Evolutionary conservation across 1,140 invertebrate species (phyloP).

Genomic region (Saccostrea glomerata): DNA sequence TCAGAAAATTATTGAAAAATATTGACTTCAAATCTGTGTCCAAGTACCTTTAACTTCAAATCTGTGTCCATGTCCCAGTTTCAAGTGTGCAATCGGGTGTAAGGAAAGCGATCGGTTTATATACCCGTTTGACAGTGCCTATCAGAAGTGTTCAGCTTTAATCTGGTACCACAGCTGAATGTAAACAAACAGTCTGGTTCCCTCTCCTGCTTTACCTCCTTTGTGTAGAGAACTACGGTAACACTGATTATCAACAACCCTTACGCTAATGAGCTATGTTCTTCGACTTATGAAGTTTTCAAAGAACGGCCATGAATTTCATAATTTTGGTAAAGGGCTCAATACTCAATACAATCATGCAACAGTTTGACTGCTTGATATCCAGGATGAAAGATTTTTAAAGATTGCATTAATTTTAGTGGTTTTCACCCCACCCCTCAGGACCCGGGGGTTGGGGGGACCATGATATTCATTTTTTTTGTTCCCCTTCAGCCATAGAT

Average conservation of each 20-base stretch:
- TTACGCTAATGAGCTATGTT: not conserved
- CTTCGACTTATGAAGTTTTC: too few relatives aligned
- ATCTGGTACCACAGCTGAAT: not conserved
- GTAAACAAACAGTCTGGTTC: too few relatives aligned
- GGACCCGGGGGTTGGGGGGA: conserved; percentile 7
- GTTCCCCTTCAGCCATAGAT: conserved; percentile 11
- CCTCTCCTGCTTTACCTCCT: too few relatives aligned
- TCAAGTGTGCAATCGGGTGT: not conserved
- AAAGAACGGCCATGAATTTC: too few relatives aligned
- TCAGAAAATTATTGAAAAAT: too few relatives aligned
- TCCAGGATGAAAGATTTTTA: too few relatives aligned
- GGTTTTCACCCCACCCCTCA: not conserved
- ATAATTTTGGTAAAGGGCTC: too few relatives aligned
- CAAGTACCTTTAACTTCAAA: not conserved
- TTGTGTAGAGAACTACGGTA: not conserved
- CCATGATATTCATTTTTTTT: not conserved
- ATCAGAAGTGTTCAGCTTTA: conserved; percentile 10
- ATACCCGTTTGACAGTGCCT: conserved; percentile 6
- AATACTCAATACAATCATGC: too few relatives aligned
- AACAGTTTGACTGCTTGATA: too few relatives aligned
- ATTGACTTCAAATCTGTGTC: too few relatives aligned
- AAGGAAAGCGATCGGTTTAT: not conserved
- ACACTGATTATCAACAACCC: not conserved
- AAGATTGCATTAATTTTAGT: too few relatives aligned
- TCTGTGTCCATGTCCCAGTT: conserved; percentile 7